Evolutionary conservation across 1,140 invertebrate genomes (phyloP), one percentile per base, ranked within the genome.

Genomic region (Drosophila arizonae): DNA sequence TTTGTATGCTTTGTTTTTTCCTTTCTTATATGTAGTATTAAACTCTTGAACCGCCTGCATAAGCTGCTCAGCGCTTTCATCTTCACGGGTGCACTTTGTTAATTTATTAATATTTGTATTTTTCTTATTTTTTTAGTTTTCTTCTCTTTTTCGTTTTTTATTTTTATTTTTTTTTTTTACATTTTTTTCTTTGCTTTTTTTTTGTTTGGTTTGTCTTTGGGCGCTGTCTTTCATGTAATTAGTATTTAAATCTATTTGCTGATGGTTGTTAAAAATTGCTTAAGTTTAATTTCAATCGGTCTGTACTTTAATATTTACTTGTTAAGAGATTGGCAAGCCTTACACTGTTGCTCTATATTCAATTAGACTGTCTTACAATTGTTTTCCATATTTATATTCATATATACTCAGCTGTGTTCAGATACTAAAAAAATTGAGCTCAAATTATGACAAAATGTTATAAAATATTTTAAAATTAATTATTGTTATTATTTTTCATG

Each of bases 381-480:
- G 48, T 11, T 17, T 67, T 46, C 36, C 36, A 39, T 56, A 13
- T 36, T 55, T 60, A 62, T 36, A 21, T 36, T 43, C 63, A 55
- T 68, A 55, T 72, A 17, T 48, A 21, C 28, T 67, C n/a, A 48
- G 61, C 60, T 51, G 39, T 10, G 30, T 68, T 61, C 52, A 43
- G 55, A 45, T 52, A 64, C 43, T 48, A 63, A 36, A 78, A 78
- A 78, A 76, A 17, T 46, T 74, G 77, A 88, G 79, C 72, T 77
- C 67, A 77, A 89, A 72, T 73, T 36, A 88, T 84, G 65, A 61
- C 6, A 77, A 77, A 70, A 46, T 79, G 58, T 87, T 87, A 77
- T 80, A 87, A 85, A 85, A 85, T 65, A 80, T 87, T 46, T 46
- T 88, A 89, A 88, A 88, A 84, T 88, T 87, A 87, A 76, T 88